Evolutionary conservation across 1,140 invertebrate species (phyloP).

Genomic region (Bombus consobrinus): DNA sequence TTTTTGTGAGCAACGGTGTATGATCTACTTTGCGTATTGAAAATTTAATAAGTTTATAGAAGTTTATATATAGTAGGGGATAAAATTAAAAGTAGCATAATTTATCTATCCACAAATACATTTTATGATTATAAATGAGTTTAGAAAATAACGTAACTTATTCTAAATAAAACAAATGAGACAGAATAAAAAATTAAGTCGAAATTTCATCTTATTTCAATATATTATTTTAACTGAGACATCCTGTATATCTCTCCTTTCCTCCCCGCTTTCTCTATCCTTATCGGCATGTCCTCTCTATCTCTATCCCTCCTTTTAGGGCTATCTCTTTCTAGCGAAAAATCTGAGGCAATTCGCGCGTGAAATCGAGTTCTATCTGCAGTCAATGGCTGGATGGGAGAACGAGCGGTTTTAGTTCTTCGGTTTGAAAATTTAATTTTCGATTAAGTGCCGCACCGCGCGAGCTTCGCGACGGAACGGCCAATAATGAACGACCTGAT

Average conservation of each 20-base stretch:
- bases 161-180: background rate
- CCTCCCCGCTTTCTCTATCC: background rate
- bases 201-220: background rate
- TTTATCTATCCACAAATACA: too few relatives aligned
- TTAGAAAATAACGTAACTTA: too few relatives aligned
- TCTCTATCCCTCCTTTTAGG: background rate
- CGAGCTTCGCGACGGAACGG: background rate
- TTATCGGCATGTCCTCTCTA: background rate
- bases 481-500: constrained; percentile 1
- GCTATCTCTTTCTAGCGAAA: constrained; percentile 37
- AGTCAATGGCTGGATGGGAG: background rate
- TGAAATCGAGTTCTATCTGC: constrained; percentile 30
- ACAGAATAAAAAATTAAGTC: background rate
- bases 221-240: background rate
- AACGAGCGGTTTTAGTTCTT: constrained; percentile 20
- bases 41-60: too few relatives aligned
- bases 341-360: constrained; percentile 36
- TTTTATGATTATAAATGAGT: too few relatives aligned
- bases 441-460: constrained; percentile 17
- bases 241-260: background rate
- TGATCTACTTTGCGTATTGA: too few relatives aligned
- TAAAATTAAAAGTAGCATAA: too few relatives aligned
- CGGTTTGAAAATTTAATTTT: constrained; percentile 44
- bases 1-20: too few relatives aligned
- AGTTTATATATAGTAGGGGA: too few relatives aligned